Conservation (phyloP, 2,113 vertebrate genomes). For the Lepisosteus osseus region DNA sequence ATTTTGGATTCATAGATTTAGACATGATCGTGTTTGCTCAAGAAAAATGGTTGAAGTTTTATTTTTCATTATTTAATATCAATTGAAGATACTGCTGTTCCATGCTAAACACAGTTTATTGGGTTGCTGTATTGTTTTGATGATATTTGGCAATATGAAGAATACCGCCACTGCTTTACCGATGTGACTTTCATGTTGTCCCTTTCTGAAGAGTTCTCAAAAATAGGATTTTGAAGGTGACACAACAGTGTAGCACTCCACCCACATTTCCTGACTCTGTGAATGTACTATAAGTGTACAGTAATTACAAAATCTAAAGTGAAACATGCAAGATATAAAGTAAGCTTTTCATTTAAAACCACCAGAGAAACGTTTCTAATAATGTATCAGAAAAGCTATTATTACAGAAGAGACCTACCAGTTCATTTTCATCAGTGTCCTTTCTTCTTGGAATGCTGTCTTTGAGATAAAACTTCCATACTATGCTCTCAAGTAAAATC, state of each 20-base stretch:
- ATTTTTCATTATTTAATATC: no score
- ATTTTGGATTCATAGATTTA: no score
- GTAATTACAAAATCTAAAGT: background rate
- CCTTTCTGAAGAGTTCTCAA: background rate
- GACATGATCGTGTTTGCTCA: no score
- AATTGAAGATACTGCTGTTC: no score
- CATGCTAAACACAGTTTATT: no score
- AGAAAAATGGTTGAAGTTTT: no score
- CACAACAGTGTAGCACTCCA: background rate
- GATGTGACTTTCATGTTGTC: background rate
- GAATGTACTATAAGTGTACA: background rate
- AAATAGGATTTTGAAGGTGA: constrained; percentile 9
- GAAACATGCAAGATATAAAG: background rate
- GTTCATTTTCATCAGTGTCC: constrained; percentile 3
- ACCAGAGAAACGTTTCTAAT: background rate
- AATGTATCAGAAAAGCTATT: constrained; percentile 4
- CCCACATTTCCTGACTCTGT: background rate
- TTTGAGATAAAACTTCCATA: background rate
- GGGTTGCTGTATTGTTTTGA: no score
- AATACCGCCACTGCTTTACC: no score
- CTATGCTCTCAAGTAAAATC: constrained; percentile 7
- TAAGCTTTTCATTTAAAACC: background rate
- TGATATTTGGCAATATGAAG: no score
- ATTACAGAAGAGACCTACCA: background rate
- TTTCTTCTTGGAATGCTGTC: background rate